Conservation (phyloP, 2,113 vertebrate species). For the Carassius auratus region DNA sequence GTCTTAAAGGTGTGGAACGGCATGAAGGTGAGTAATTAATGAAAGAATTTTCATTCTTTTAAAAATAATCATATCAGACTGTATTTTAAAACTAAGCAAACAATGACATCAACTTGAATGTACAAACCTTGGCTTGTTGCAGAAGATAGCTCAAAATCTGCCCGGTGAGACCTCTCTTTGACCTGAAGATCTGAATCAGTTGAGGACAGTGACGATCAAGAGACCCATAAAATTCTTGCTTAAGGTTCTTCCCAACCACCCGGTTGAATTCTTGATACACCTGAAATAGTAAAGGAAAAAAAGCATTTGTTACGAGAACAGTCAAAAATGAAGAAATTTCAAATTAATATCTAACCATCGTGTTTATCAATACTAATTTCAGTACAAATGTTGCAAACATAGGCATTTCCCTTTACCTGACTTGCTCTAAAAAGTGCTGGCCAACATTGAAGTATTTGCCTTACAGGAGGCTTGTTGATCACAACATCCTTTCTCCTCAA, state of each 20-base stretch:
- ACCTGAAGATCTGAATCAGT: slow-evolving; percentile 34
- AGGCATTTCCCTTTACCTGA: not conserved
- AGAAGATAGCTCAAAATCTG: slow-evolving; percentile 18
- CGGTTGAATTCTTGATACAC: slow-evolving; percentile 33
- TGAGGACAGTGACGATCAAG: slow-evolving; percentile 35
- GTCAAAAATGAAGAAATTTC: not conserved
- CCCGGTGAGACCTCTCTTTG: slow-evolving; percentile 21
- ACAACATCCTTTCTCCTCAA: not conserved
- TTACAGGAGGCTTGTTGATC: not conserved
- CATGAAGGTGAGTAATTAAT: not conserved
- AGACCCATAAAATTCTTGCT: slow-evolving; percentile 20
- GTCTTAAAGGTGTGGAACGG: too few relatives aligned
- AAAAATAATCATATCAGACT: not conserved
- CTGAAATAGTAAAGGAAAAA: slow-evolving; percentile 2
- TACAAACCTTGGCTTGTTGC: slow-evolving; percentile 28
- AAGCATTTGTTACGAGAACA: not conserved
- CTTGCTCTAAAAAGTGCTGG: not conserved
- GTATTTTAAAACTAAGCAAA: not conserved
- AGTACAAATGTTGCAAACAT: not conserved
- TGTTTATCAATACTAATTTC: not conserved
- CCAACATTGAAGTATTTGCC: not conserved
- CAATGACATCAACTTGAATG: slow-evolving; percentile 23
- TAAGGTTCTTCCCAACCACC: slow-evolving; percentile 24
- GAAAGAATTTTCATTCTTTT: not conserved
- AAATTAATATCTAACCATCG: not conserved